Evolutionary conservation across 2,888 invertebrate species (phyloP).

Genomic region (Macrophya annulata): DNA sequence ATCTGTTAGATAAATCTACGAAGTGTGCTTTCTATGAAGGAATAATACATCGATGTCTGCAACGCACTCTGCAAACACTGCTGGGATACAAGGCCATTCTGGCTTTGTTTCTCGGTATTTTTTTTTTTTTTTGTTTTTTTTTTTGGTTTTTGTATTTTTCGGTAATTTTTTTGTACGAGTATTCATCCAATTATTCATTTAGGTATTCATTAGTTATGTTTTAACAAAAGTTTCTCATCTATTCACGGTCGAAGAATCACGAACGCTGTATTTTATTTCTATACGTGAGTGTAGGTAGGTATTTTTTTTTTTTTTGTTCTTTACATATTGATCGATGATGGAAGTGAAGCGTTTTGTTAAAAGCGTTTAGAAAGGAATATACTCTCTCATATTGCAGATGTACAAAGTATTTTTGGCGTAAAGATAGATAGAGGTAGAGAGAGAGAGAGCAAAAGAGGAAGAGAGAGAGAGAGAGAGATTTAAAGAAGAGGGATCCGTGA

Average conservation of each 20-base stretch:
- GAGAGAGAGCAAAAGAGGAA: conserved; percentile 5
- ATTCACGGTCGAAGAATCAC: conserved; percentile 11
- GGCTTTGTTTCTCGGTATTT: conserved; percentile 57
- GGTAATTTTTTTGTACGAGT: neutral
- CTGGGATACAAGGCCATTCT: conserved; percentile 63
- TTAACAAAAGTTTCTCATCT: neutral
- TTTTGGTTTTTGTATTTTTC: no score
- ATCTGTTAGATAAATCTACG: conserved; percentile 70
- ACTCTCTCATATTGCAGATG: neutral
- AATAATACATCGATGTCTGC: conserved; percentile 36
- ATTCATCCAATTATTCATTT: neutral
- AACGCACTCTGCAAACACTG: conserved; percentile 35
- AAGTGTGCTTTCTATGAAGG: conserved; percentile 57
- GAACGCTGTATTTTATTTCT: neutral
- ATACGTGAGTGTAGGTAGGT: neutral
- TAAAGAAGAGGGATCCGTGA: neutral
- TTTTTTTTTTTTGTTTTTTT: neutral
- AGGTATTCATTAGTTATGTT: neutral
- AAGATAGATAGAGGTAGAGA: neutral
- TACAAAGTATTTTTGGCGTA: neutral
- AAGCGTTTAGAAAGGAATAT: neutral
- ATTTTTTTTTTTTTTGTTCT: neutral
- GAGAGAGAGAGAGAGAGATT: neutral
- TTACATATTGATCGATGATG: neutral
- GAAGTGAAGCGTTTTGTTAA: neutral